Base-by-base conservation (phyloP, 53 echinoderm and acorn worm genomes). In the Echinometra lucunter region DNA sequence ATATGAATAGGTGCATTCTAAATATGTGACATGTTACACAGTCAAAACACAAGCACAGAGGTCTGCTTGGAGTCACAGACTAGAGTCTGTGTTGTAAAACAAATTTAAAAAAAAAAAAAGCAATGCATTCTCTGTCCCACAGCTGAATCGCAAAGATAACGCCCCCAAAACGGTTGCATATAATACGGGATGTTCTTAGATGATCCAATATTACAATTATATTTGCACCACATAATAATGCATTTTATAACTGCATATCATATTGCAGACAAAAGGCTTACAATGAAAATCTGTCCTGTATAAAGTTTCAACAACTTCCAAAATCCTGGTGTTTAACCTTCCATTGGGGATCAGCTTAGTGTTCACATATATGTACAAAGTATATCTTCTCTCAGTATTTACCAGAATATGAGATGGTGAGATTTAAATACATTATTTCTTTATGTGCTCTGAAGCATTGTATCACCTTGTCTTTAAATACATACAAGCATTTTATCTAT, bases 291-390 rank as follows among this genome's bases (percentile, higher is more conserved):
- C 10, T 32, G 34, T 7, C 32, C 70, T 70, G 0, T 53, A 53
- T 11, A 13, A 9, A 11, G 6, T 13, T 69, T 10, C 34, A 30
- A 10, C 30, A 30, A 21, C 21, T 42, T 81, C 44, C 44, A 42
- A 81, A 81, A 81, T 81, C 81, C 40, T 10, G 1, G 18, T 21
- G 30, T 70, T 70, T 30, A 13, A 0, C 34, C 34, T 70, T 2
- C 13, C 32, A 72, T 35, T 72, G 72, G 72, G 72, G 35, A 13
- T 81, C 81, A 42, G 44, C 21, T 17, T 44, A 44, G 21, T 5
- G 44, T 81, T 81, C 23, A 44, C 45, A 44, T 44, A 81, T 81
- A 81, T 81, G 42, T 81, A 81, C 81, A 81, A 81, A 81, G 81
- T 19, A 81, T 21, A 81, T 16, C 32, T 81, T 44, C 23, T 25